Evolutionary conservation across 2,113 vertebrate species (phyloP).

Genomic region (Uropsilus gracilis): DNA sequence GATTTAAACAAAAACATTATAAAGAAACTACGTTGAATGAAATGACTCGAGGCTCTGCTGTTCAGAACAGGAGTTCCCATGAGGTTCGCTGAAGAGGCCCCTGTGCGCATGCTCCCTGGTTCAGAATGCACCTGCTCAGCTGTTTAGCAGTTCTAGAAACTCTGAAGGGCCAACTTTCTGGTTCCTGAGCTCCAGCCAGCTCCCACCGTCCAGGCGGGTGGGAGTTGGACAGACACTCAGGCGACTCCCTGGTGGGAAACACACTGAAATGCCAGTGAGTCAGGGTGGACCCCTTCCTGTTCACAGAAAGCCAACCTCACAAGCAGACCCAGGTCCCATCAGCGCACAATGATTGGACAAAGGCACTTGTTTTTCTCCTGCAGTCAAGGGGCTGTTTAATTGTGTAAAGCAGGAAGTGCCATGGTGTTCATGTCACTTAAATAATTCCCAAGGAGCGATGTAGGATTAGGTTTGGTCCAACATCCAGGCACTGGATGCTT

Average conservation of each 20-base stretch:
- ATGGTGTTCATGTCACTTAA: not conserved
- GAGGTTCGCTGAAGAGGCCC: not conserved
- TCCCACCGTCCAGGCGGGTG: not conserved
- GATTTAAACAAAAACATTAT: not conserved
- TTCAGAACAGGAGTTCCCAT: not conserved
- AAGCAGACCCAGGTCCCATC: not conserved
- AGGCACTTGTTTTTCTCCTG: slow-evolving; percentile 6
- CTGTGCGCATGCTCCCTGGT: not conserved
- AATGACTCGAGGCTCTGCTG: not conserved
- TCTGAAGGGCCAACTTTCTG: not conserved
- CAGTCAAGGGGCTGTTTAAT: not conserved
- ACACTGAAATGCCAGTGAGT: not conserved
- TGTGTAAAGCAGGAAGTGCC: not conserved
- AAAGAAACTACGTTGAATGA: not conserved
- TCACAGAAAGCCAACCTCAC: slow-evolving; percentile 17
- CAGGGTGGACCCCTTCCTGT: not conserved
- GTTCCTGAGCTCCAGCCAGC: slow-evolving; percentile 23
- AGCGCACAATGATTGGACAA: not conserved
- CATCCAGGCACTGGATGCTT: not conserved
- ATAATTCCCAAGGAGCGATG: not conserved
- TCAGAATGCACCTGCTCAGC: not conserved
- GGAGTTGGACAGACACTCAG: not conserved
- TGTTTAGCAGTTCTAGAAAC: not conserved
- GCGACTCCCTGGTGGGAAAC: not conserved
- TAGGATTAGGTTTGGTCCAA: not conserved